Evolutionary conservation across 2,888 invertebrate species (phyloP), one percentile per base, ranked within the genome.

Genomic region (Meiosimyza decipiens): DNA sequence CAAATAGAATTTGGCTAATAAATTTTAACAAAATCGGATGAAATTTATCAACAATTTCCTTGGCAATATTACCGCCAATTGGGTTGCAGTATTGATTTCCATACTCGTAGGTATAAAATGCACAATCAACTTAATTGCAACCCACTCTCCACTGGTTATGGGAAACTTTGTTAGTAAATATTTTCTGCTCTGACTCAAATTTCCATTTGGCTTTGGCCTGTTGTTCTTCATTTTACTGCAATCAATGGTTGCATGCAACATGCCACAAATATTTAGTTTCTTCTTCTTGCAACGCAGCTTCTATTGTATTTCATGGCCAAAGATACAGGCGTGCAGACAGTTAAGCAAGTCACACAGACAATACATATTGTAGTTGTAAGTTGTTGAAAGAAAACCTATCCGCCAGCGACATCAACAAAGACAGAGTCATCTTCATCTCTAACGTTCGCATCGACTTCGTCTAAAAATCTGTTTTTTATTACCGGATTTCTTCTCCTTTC

Each of bases 221-320:
- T 9, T 40, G 9, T 9, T 40, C 1, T 40, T 9, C 9, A 40
- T 40, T 9, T 9, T 6, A 62, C 28, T 40, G 22, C 50, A 18
- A 40, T 16, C 40, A 54, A 40, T 47, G 60, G 71, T 59, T 60
- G 59, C 71, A 72, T 72, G 70, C 72, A 63, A 62, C 74, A 72
- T 68, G 71, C 69, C 64, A 68, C 64, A 50, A 66, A 40, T 64
- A n/a, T 18, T 11, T 18, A 28, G 51, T 6, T 50, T 16, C 67
- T 67, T 47, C 16, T 69, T 62, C 47, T 52, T 9, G 62, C 11
- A 54, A 22, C 64, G 64, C 62, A 67, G 71, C 72, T 70, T 70
- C 40, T 40, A 9, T 40, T 40, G 73, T 71, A 73, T 75, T 75
- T 75, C 75, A 75, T 75, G 75, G 75, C 75, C 75, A 75, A 69